Conservation (phyloP, 2,797 vertebrate genomes). For the Gobionotothen gibberifrons region DNA sequence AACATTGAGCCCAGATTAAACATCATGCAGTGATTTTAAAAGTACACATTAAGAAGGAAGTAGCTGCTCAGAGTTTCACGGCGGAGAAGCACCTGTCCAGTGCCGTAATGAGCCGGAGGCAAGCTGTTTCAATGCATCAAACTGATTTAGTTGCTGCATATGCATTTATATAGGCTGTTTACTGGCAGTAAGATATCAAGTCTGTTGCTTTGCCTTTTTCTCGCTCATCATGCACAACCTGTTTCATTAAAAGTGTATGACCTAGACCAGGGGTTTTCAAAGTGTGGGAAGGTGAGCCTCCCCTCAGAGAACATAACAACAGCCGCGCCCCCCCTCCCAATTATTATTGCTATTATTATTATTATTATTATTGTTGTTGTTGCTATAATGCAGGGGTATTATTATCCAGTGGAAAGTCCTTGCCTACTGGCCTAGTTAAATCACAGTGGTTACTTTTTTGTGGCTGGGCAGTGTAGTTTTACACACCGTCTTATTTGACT, state of each 20-base stretch:
- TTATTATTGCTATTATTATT: no score
- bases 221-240: constrained; percentile 13
- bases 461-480: no score
- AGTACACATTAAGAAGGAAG: constrained; percentile 26
- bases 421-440: no score
- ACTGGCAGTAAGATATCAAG: constrained; percentile 28
- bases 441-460: no score
- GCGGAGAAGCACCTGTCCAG: constrained; percentile 24
- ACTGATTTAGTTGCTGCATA: constrained; percentile 28
- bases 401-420: no score
- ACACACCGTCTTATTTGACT: no score
- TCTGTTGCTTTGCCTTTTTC: constrained; percentile 10
- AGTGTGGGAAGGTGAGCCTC: no score
- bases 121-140: constrained; percentile 32
- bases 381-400: no score
- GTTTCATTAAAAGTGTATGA: constrained; percentile 21
- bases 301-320: no score
- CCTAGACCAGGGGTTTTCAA: not conserved
- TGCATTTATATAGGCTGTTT: constrained; percentile 58
- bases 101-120: constrained; percentile 18
- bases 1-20: constrained; percentile 17
- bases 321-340: no score
- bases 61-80: constrained; percentile 1
- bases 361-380: no score
- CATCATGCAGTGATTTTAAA: constrained; percentile 16